Percentiles rank a stretch among this genome's conserved stretches.
Conservation (phyloP, 2,888 invertebrate species). For the Syrista parreyssii region DNA sequence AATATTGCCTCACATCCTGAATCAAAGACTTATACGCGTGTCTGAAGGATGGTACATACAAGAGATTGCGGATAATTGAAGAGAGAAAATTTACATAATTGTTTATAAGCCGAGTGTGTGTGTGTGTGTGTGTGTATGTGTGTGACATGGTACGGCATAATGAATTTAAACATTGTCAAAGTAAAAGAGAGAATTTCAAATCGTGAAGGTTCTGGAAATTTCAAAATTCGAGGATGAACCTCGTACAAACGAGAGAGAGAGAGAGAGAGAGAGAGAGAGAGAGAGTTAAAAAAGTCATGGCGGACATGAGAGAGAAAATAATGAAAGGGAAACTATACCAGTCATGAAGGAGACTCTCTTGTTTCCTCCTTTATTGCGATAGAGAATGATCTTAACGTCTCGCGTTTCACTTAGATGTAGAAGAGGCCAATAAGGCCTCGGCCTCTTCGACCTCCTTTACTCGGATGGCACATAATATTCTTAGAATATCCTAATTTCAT, state of each 20-base stretch:
- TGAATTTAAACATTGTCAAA: too few relatives aligned
- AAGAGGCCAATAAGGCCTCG: neutral
- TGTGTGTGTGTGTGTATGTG: too few relatives aligned
- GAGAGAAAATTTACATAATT: neutral
- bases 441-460: neutral
- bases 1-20: neutral
- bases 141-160: too few relatives aligned
- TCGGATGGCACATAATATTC: too few relatives aligned
- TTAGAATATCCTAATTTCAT: too few relatives aligned
- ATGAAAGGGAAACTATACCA: neutral
- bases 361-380: neutral
- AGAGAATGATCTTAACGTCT: neutral
- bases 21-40: neutral
- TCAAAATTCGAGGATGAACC: too few relatives aligned
- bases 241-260: too few relatives aligned
- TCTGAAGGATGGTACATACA: neutral
- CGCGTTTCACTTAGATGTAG: neutral
- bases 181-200: too few relatives aligned
- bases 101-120: neutral
- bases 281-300: too few relatives aligned
- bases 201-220: too few relatives aligned
- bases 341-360: neutral
- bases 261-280: too few relatives aligned
- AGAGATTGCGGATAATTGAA: neutral
- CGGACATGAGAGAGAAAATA: neutral